These are phyloP conservation scores for Phrynocephalus guinanensis DNA, from an alignment of 2,797 vertebrate species.

Conservation along the genomic window DNA sequence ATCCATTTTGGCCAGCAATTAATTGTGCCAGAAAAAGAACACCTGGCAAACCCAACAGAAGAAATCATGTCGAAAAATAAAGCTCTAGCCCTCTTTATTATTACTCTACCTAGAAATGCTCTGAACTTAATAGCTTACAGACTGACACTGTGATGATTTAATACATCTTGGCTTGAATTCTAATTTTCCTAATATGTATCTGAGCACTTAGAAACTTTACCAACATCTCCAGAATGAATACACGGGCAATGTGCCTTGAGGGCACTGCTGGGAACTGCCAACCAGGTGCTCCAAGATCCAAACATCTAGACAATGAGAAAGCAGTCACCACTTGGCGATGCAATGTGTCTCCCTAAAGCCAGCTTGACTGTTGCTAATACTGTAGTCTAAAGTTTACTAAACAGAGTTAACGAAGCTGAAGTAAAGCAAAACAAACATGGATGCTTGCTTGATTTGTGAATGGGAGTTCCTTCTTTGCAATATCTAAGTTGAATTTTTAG, in stretches of 20 bases:
- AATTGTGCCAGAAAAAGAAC: slow-evolving; percentile 17
- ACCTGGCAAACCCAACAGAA: slow-evolving; percentile 39
- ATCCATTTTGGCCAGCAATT: slow-evolving; percentile 43
- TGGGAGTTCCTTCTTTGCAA: slow-evolving; percentile 48
- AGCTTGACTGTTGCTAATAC: background rate
- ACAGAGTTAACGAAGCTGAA: slow-evolving; percentile 32
- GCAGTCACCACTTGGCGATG: background rate
- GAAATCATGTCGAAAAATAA: slow-evolving; percentile 67
- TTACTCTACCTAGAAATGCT: slow-evolving; percentile 62
- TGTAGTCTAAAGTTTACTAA: slow-evolving; percentile 40
- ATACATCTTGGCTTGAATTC: slow-evolving; percentile 74
- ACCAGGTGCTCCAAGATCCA: slow-evolving; percentile 8
- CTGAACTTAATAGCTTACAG: slow-evolving; percentile 74
- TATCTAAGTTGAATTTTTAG: slow-evolving; percentile 63
- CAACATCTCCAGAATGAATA: slow-evolving; percentile 52
- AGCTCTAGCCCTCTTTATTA: slow-evolving; percentile 58
- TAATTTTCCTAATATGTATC: slow-evolving; percentile 71
- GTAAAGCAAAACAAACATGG: accelerated
- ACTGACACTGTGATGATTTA: slow-evolving; percentile 72
- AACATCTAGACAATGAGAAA: slow-evolving; percentile 31
- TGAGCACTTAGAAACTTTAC: slow-evolving; percentile 56
- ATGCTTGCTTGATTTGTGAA: slow-evolving; percentile 47
- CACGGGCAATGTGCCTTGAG: background rate
- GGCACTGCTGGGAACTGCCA: slow-evolving; percentile 30
- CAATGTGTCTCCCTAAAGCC: slow-evolving; percentile 33